Conservation (phyloP, 2,797 vertebrate genomes). For the Natrix natrix region DNA sequence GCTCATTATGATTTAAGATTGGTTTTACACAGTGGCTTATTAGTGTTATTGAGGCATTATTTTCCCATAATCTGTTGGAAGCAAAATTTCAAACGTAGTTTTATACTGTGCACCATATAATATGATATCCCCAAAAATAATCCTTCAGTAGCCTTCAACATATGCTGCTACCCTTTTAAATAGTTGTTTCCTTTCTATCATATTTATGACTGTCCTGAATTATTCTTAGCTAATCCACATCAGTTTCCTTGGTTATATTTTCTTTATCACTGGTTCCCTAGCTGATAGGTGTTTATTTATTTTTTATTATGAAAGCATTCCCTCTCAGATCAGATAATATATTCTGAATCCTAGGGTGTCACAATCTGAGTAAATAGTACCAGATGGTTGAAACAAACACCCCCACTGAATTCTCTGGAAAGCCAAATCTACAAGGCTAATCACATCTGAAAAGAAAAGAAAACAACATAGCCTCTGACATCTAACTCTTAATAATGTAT, state of each 20-base stretch:
- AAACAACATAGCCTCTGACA: neutral
- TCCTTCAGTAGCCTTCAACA: neutral
- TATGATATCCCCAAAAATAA: neutral
- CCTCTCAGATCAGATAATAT: neutral
- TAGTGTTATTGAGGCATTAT: neutral
- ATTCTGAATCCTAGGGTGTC: neutral
- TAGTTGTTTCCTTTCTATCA: neutral
- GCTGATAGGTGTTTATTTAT: neutral
- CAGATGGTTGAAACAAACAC: neutral
- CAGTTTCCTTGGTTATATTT: neutral
- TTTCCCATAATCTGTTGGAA: neutral
- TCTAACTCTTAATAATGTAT: too few relatives aligned
- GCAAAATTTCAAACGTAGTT: neutral
- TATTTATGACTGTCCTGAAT: neutral
- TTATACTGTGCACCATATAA: neutral
- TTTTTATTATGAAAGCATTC: neutral
- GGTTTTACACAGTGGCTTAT: neutral
- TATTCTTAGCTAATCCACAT: neutral
- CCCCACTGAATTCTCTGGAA: neutral
- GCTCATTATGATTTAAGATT: neutral
- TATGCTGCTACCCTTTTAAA: neutral
- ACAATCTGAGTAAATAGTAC: neutral
- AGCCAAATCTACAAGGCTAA: neutral
- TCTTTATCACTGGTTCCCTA: neutral
- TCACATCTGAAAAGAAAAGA: neutral